Conservation (phyloP, 2,113 vertebrate species). For the Spea multiplicata region DNA sequence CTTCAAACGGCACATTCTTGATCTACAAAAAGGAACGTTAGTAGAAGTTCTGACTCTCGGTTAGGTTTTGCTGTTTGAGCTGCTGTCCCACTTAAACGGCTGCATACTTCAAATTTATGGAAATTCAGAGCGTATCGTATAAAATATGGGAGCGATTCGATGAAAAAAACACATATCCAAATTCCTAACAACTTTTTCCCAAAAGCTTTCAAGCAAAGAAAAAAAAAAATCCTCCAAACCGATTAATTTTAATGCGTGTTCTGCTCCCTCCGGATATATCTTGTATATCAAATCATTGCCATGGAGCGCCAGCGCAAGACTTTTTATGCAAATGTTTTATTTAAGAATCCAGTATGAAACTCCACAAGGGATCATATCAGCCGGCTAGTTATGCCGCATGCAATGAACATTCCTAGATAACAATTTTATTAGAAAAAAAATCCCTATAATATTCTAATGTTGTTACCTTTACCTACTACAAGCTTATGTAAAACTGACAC, state of each 20-base stretch:
- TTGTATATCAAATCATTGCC: conserved; percentile 56
- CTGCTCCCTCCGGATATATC: conserved; percentile 46
- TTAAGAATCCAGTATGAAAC: conserved; percentile 38
- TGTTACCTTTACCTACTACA: neutral
- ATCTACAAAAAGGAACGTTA: conserved; percentile 20
- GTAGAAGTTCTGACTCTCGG: conserved; percentile 45
- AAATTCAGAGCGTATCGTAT: conserved; percentile 45
- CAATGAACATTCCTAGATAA: conserved; percentile 48
- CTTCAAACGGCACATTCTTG: neutral
- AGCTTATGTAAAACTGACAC: neutral
- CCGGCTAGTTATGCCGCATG: conserved; percentile 43
- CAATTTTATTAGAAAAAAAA: conserved; percentile 53
- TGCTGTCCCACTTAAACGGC: conserved; percentile 40
- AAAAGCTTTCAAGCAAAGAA: conserved; percentile 46
- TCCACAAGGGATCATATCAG: conserved; percentile 48
- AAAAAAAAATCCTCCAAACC: conserved; percentile 47
- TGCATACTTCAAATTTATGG: conserved; percentile 51
- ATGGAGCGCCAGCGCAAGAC: conserved; percentile 50
- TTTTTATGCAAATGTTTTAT: conserved; percentile 44
- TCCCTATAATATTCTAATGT: conserved; percentile 42
- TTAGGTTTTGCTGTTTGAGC: conserved; percentile 47
- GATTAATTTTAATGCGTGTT: conserved; percentile 55
- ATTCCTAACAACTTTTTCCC: conserved; percentile 46
- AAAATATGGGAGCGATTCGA: conserved; percentile 19
- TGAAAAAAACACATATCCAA: conserved; percentile 3